Conservation (phyloP, 35 echinoderm and acorn worm species). For the Apostichopus californicus region DNA sequence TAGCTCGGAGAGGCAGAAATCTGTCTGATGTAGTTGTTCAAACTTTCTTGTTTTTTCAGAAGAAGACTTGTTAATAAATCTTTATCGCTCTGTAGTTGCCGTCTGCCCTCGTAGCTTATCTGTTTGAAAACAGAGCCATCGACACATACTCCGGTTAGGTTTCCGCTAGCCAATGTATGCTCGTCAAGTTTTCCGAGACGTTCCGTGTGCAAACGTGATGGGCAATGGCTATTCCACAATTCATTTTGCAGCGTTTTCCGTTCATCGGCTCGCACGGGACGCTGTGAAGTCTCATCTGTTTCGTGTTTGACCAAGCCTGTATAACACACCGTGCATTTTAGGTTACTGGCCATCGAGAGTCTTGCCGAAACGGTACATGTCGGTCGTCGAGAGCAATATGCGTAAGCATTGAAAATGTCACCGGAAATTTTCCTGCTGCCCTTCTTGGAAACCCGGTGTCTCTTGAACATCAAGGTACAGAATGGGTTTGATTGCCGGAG, state of each 20-base stretch:
- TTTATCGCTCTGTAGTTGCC: conserved; percentile 14
- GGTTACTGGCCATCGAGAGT: neutral
- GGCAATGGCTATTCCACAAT: neutral
- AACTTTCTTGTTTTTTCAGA: neutral
- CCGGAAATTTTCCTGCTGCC: no score
- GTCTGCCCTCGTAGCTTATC: conserved; percentile 8
- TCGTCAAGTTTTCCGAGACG: neutral
- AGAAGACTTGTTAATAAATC: neutral
- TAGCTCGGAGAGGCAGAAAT: neutral
- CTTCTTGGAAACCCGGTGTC: conserved; percentile 4
- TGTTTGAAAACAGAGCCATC: conserved; percentile 30
- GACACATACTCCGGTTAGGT: neutral
- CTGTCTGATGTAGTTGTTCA: neutral
- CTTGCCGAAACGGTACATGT: conserved; percentile 4
- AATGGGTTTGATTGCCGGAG: conserved; percentile 5
- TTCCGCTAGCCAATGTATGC: neutral
- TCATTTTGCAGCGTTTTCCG: conserved; percentile 4
- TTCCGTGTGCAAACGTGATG: neutral
- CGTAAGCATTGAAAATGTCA: no score
- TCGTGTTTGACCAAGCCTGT: neutral
- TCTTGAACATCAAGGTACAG: conserved; percentile 1
- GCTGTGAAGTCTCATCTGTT: conserved; percentile 12
- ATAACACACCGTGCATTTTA: conserved; percentile 3
- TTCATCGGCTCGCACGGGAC: neutral
- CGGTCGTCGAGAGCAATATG: conserved; percentile 15